Base-by-base conservation (phyloP, 53 echinoderm and acorn worm species). In the Antedon mediterranea region DNA sequence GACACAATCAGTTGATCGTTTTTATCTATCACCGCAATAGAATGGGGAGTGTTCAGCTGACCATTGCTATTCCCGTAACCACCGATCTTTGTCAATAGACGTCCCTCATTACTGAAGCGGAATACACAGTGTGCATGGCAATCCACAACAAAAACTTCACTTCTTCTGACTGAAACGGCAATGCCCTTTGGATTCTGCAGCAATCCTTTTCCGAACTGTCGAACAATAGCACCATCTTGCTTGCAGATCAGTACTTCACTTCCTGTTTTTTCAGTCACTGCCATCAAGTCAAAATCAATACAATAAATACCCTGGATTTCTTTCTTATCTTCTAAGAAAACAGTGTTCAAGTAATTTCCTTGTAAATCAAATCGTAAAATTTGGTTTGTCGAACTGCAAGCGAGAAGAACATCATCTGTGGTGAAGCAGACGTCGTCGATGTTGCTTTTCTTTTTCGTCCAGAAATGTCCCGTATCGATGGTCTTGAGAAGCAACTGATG, bases 1-100 rank as follows among this genome's bases (percentile, higher is more conserved):
- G 72, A 70, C 30, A 70, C 31, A 71, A 79, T 71, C 27, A 33
- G n/a, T 70, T 70, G 32, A 70, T 71, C 79, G 31, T 71, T n/a
- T 33, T 70, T 26, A 26, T 57, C 23, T 18, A 57, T 57, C 23
- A 57, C 57, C 23, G 57, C 57, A 23, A 57, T 57, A 18, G 57
- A 57, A 26, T 57, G 57, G 7, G 57, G 57, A 57, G 57, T 57
- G 20, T 57, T 57, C 3, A 57, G 23, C 23, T 57, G 11, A 15
- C 57, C 57, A 15, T 57, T 23, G 20, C 14, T 26, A 18, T 57
- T 57, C 15, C 57, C 57, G 23, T 18, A 15, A 13, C 57, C 57
- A 57, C 57, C 57, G 2, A 57, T 57, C 57, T 57, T 57, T 13
- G 14, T 18, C 57, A 57, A 57, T 57, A 57, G 20, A 57, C 57